Evolutionary conservation across 2,797 vertebrate species (phyloP).

Genomic region (Pseudochromis fuscus): DNA sequence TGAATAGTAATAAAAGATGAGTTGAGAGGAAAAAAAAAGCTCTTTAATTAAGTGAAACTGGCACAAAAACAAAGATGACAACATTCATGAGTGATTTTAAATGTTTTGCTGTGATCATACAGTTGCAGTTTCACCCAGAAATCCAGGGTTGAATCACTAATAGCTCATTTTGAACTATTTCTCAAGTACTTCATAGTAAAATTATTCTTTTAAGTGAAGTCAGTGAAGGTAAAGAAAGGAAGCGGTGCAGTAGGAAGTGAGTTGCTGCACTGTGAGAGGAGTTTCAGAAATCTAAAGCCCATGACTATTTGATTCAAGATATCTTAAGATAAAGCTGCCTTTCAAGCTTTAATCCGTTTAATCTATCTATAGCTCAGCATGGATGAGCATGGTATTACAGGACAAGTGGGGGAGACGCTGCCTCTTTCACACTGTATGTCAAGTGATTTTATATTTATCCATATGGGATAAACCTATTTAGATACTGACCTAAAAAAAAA

Average conservation of each 20-base stretch:
- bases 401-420: constrained; percentile 7
- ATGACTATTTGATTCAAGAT: constrained; percentile 43
- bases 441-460: constrained; percentile 40
- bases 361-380: constrained; percentile 49
- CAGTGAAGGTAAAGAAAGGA: background rate
- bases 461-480: constrained; percentile 42
- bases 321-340: constrained; percentile 51
- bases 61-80: too few relatives aligned
- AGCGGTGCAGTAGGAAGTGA: background rate
- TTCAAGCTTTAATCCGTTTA: constrained; percentile 64
- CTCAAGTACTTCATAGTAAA: background rate
- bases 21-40: background rate
- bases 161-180: background rate
- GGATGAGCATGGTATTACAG: constrained; percentile 38
- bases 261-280: constrained; percentile 2
- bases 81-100: constrained; percentile 3
- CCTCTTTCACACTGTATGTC: constrained; percentile 42
- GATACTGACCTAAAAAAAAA: constrained; percentile 18
- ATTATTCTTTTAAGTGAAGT: background rate
- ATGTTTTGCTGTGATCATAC: background rate
- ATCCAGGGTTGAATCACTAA: background rate
- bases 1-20: too few relatives aligned
- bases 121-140: background rate
- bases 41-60: background rate
- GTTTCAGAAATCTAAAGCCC: constrained; percentile 33